phyloP scores from a whole-genome alignment of 2,888 invertebrate species.

The Belgica antarctica region DNA sequence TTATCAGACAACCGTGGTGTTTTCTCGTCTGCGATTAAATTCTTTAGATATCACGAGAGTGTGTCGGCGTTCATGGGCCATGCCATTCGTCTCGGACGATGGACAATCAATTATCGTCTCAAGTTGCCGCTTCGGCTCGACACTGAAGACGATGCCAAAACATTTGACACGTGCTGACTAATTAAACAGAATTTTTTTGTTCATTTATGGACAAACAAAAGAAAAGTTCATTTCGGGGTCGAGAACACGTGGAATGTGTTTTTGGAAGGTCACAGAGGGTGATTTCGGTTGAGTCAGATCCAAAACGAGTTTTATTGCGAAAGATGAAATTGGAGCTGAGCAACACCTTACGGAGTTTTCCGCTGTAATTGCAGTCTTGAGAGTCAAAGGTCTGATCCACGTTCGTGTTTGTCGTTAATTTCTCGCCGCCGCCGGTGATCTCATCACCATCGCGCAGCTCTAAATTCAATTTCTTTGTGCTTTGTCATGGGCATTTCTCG shows the following conservation, averaged over 20 bases:
- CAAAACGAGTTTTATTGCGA: no score
- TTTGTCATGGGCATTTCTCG: not conserved
- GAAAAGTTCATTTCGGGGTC: no score
- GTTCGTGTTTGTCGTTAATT: constrained; percentile 19
- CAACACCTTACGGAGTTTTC: constrained; percentile 9
- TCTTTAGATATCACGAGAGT: not conserved
- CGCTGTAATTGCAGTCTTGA: not conserved
- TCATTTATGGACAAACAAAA: no score
- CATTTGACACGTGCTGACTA: not conserved
- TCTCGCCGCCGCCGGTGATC: constrained; percentile 2
- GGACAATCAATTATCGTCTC: not conserved
- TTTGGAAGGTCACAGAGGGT: no score
- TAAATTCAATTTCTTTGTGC: not conserved
- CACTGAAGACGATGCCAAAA: no score
- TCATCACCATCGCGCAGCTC: not conserved
- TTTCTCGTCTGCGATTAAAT: constrained; percentile 7
- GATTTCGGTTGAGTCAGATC: no score
- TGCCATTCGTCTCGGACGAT: not conserved
- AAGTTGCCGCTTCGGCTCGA: not conserved
- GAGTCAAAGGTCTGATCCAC: constrained; percentile 14
- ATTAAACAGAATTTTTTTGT: not conserved
- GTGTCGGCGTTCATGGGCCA: not conserved
- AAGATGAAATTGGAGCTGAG: not conserved
- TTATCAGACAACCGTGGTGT: no score
- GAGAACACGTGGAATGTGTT: no score